Percentiles rank a stretch among this genome's conserved stretches.
These are phyloP conservation scores for Paramormyrops kingsleyae DNA, from an alignment of 2,113 vertebrate species.

Conservation along the genomic window DNA sequence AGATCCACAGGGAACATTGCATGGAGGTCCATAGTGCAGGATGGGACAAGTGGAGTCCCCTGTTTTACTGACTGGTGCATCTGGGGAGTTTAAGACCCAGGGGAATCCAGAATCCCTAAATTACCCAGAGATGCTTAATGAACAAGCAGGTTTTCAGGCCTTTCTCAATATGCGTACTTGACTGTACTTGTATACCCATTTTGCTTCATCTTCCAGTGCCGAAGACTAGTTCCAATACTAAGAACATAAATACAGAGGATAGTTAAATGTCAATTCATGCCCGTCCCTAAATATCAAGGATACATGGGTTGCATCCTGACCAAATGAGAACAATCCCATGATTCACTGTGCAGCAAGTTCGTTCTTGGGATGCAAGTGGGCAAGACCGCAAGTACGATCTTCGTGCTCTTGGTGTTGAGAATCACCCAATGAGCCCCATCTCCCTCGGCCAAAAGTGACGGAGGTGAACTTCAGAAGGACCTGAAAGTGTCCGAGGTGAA, in stretches of 20 bases:
- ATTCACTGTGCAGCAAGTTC: no score
- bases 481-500: background rate
- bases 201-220: background rate
- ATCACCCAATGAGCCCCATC: background rate
- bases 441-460: background rate
- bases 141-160: background rate
- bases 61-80: background rate
- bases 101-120: background rate
- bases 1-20: background rate
- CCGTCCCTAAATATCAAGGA: no score
- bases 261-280: background rate
- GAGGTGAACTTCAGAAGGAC: background rate
- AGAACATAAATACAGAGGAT: background rate
- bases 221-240: background rate
- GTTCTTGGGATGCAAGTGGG: background rate
- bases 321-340: no score
- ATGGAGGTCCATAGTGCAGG: background rate
- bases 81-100: background rate
- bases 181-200: background rate
- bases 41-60: background rate
- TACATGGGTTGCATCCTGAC: no score
- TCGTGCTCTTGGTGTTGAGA: background rate
- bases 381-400: background rate
- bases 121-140: background rate
- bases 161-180: no score